Evolutionary conservation across 2,888 invertebrate species (phyloP).

Genomic region (Cotesia congregata): DNA sequence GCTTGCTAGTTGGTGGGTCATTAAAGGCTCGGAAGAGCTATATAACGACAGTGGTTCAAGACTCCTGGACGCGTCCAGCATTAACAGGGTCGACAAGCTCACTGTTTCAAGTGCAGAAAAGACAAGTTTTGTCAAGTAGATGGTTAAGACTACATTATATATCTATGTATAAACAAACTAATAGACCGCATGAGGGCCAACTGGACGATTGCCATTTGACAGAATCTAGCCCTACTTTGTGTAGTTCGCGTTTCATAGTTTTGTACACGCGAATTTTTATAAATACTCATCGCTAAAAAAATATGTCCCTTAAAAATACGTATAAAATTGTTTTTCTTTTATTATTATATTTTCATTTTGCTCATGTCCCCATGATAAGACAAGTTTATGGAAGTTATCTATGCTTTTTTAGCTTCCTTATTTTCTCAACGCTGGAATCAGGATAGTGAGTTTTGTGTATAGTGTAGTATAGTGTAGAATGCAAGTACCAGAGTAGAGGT

Average conservation of each 20-base stretch:
- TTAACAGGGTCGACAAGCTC: conserved; percentile 33
- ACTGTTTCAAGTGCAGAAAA: background rate
- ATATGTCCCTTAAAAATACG: background rate
- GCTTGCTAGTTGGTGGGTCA: conserved; percentile 57
- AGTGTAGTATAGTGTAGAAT: conserved; percentile 3
- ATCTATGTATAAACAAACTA: background rate
- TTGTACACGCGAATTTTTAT: background rate
- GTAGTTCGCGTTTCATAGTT: background rate
- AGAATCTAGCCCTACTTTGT: background rate
- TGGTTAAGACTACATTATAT: background rate
- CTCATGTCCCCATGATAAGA: conserved; percentile 42
- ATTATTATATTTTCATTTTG: background rate
- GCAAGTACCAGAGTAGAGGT: conserved; percentile 1
- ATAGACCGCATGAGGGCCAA: conserved; percentile 23
- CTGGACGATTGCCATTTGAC: conserved; percentile 36
- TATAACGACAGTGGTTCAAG: conserved; percentile 39
- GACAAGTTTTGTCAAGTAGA: conserved; percentile 7
- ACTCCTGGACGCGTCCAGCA: conserved; percentile 30
- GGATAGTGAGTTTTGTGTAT: background rate
- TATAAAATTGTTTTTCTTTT: background rate
- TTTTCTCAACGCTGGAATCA: conserved; percentile 13
- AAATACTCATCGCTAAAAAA: background rate
- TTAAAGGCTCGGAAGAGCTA: conserved; percentile 57
- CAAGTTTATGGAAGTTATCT: conserved; percentile 48
- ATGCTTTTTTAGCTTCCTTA: conserved; percentile 35